Evolutionary conservation across 2,888 invertebrate species (phyloP).

Genomic region (Patella caerulea): DNA sequence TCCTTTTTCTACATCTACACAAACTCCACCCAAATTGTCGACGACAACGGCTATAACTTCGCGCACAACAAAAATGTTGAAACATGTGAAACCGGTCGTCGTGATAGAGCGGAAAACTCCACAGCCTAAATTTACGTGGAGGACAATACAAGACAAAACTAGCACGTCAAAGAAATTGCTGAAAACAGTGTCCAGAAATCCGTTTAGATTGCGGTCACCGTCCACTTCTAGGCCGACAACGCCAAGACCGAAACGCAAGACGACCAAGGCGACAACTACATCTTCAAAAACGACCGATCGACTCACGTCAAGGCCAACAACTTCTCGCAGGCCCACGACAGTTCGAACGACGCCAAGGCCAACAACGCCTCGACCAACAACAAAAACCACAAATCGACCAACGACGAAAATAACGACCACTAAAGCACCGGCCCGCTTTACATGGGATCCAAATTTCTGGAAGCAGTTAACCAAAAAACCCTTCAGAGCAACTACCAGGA

Average conservation of each 20-base stretch:
- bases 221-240: neutral
- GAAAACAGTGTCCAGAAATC: conserved; percentile 4
- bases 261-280: conserved; percentile 8
- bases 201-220: conserved; percentile 8
- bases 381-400: neutral
- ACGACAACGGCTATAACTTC: neutral
- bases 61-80: conserved; percentile 4
- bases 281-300: neutral
- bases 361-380: neutral
- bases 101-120: neutral
- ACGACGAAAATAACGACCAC: neutral
- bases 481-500: neutral
- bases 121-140: neutral
- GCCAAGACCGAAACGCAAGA: conserved; percentile 1
- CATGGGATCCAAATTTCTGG: neutral
- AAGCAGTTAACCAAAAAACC: neutral
- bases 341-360: neutral
- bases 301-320: neutral
- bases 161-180: neutral
- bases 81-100: conserved; percentile 3
- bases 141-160: neutral
- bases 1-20: neutral
- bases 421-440: neutral
- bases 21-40: neutral
- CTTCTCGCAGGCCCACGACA: neutral